Conservation (phyloP, 2,113 vertebrate genomes). For the Eulemur macaco region DNA sequence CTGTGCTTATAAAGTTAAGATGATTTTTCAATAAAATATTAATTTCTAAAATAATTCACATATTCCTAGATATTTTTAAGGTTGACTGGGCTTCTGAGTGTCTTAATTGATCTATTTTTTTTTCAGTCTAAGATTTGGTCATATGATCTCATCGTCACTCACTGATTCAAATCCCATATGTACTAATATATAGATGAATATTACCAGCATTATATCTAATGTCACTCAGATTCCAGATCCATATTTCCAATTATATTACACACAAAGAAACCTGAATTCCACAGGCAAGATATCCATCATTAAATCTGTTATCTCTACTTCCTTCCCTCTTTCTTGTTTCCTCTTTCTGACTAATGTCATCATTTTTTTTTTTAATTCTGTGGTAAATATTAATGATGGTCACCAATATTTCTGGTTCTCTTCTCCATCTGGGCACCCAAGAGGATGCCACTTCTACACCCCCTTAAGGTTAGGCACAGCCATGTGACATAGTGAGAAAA, state of each 20-base stretch:
- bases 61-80: neutral
- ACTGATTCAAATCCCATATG: neutral
- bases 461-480: neutral
- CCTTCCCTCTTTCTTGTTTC: neutral
- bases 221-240: neutral
- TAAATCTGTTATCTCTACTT: neutral
- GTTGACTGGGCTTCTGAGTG: neutral
- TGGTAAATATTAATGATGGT: neutral
- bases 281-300: neutral
- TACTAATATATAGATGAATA: neutral
- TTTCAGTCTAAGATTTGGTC: neutral
- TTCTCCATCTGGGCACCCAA: neutral
- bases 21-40: slow-evolving; percentile 10
- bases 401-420: neutral
- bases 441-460: neutral
- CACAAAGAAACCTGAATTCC: neutral
- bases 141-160: neutral
- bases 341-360: neutral
- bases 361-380: neutral
- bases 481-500: neutral
- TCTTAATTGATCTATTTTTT: neutral
- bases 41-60: slow-evolving; percentile 25
- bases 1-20: neutral
- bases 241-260: neutral
- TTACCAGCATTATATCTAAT: neutral